phyloP scores from a whole-genome alignment of 2,113 vertebrate genomes.

The Labrus mixtus region DNA sequence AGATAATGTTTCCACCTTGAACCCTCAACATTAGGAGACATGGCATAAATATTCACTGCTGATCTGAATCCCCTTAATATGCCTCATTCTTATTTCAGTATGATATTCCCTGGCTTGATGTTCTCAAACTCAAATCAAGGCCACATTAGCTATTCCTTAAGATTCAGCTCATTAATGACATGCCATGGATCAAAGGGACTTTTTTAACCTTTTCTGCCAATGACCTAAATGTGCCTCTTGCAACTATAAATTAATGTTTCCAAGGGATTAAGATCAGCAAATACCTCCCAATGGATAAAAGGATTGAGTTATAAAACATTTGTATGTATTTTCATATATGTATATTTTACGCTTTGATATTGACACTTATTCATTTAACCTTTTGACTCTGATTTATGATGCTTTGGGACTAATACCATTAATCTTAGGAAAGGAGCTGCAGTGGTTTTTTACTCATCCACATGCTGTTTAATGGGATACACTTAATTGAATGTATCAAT shows the following conservation, averaged over 20 bases:
- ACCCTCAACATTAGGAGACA: conserved; percentile 23
- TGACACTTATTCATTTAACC: conserved; percentile 39
- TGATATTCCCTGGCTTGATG: conserved; percentile 75
- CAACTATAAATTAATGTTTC: conserved; percentile 62
- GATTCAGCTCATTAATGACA: conserved; percentile 76
- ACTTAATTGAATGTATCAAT: too few species aligned
- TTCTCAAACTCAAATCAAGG: conserved; percentile 79
- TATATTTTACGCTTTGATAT: conserved; percentile 48
- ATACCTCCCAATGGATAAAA: conserved; percentile 64
- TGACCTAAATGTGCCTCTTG: conserved; percentile 80
- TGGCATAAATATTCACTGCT: conserved; percentile 44
- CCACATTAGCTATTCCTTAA: conserved; percentile 84
- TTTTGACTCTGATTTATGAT: conserved; percentile 39
- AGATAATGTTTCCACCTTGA: neutral
- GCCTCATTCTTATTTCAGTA: conserved; percentile 64
- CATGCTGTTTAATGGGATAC: too few species aligned
- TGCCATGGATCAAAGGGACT: conserved; percentile 71
- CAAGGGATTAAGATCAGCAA: conserved; percentile 54
- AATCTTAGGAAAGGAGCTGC: conserved; percentile 26
- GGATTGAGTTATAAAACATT: conserved; percentile 34
- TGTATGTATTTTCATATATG: conserved; percentile 13
- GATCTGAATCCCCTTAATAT: conserved; percentile 31
- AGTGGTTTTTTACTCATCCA: conserved; percentile 4
- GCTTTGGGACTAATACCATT: conserved; percentile 37
- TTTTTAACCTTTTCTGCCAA: conserved; percentile 72